Conservation (phyloP, 2,888 invertebrate genomes). For the Pachydiplax longipennis region DNA sequence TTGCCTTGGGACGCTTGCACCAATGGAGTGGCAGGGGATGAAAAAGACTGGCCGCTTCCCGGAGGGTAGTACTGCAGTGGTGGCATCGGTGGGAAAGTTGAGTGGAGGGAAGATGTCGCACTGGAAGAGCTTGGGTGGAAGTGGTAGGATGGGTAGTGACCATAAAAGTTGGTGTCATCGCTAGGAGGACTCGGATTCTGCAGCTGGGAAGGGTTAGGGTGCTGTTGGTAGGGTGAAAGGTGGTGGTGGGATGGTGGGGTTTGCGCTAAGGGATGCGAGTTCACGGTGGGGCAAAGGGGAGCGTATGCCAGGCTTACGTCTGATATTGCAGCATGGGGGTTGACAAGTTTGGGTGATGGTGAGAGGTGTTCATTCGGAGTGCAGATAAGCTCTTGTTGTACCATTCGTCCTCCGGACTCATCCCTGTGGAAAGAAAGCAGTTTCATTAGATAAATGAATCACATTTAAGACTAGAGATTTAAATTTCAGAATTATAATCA, state of each 20-base stretch:
- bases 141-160: neutral
- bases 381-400: slow-evolving; percentile 98
- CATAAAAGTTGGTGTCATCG: neutral
- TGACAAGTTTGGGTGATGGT: slow-evolving; percentile 89
- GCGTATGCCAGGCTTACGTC: slow-evolving; percentile 73
- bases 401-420: slow-evolving; percentile 96
- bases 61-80: neutral
- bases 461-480: too few species aligned
- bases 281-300: slow-evolving; percentile 33
- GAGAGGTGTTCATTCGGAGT: slow-evolving; percentile 94
- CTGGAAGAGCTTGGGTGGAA: neutral
- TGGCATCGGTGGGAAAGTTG: neutral
- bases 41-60: neutral
- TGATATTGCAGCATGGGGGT: slow-evolving; percentile 98
- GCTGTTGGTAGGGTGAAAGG: neutral
- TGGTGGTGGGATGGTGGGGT: neutral
- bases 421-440: slow-evolving; percentile 67
- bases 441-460: neutral
- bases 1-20: neutral
- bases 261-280: neutral
- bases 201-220: neutral
- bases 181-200: neutral
- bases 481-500: too few species aligned
- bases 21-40: neutral
- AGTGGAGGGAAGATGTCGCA: neutral